Conservation (phyloP, 2,797 vertebrate genomes). For the Phrynocephalus forsythii region DNA sequence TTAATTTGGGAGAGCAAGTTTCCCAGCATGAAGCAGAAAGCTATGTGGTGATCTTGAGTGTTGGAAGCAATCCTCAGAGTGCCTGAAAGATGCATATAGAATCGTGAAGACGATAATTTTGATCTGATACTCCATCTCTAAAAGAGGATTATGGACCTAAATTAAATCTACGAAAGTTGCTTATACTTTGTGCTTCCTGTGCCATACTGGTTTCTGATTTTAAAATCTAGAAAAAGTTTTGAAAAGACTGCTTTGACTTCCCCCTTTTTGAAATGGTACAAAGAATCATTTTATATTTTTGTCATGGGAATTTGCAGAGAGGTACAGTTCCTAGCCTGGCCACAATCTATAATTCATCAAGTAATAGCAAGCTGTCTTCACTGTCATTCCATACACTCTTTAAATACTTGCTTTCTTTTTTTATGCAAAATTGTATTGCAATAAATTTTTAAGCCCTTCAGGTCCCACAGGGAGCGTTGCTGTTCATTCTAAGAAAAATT, state of each 20-base stretch:
- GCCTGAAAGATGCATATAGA: conserved; percentile 36
- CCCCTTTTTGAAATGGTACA: conserved; percentile 15
- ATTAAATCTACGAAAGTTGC: neutral
- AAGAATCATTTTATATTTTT: conserved; percentile 42
- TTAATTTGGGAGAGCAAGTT: conserved; percentile 25
- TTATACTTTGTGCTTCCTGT: conserved; percentile 28
- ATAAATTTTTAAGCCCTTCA: no score
- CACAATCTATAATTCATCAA: neutral
- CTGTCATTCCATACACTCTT: neutral
- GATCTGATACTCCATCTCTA: conserved; percentile 24
- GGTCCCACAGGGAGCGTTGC: no score
- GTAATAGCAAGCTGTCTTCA: neutral
- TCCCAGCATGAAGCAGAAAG: conserved; percentile 18
- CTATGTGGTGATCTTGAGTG: conserved; percentile 25
- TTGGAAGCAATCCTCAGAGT: conserved; percentile 29
- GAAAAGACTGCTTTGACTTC: neutral
- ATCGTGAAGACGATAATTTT: neutral
- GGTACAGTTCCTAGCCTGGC: neutral
- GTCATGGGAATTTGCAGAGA: neutral
- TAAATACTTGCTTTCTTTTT: neutral
- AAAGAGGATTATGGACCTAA: conserved; percentile 17
- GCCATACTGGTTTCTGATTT: neutral
- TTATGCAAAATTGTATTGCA: no score
- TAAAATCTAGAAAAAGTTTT: neutral
- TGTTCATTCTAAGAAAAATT: no score